Evolutionary conservation across 2,113 vertebrate genomes (phyloP), one percentile per base, ranked within the genome.

Genomic region (Xiphophorus couchianus): DNA sequence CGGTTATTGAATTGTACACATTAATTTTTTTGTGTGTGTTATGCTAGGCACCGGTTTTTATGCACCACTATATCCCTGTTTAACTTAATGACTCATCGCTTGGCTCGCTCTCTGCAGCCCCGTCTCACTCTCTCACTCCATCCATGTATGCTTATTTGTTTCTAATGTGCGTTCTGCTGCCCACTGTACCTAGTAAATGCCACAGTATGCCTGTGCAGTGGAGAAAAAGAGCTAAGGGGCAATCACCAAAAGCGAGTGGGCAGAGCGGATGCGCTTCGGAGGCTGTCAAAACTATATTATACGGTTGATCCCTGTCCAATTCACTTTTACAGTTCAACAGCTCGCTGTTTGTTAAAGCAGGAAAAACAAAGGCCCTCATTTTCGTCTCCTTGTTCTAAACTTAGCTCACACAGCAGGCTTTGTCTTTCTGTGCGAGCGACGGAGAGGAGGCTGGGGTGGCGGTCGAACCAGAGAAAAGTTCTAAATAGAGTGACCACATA

Each of bases 111-210:
- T 67, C 81, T 74, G 73, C 37, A 71, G 79, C 66, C 51, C 74
- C n/a, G 71, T 78, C 63, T 81, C 69, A 19, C 31, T 58, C 28
- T 12, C 76, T 33, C 54, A 17, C 54, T 81, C 75, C 65, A 70
- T 78, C 80, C 73, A 22, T 77, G 65, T 77, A 72, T 17, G 44
- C 14, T 48, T 78, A 66, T 81, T 90, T 82, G 62, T 85, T 73
- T 92, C 87, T 92, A 87, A 90, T 89, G 88, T 81, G 84, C 60
- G 12, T 86, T 86, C 84, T 78, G 78, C 86, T 89, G 89, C 84
- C 87, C 90, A 87, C 90, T 86, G 88, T 90, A 88, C 89, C 87
- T 90, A 90, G 88, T 89, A 92, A 92, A 94, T 90, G 89, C 87
- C 91, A 93, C 83, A 86, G 79, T 81, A 63, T 83, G 88, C 77